Base-by-base conservation (phyloP, 1,140 invertebrate species). In the Bicyclus anynana region DNA sequence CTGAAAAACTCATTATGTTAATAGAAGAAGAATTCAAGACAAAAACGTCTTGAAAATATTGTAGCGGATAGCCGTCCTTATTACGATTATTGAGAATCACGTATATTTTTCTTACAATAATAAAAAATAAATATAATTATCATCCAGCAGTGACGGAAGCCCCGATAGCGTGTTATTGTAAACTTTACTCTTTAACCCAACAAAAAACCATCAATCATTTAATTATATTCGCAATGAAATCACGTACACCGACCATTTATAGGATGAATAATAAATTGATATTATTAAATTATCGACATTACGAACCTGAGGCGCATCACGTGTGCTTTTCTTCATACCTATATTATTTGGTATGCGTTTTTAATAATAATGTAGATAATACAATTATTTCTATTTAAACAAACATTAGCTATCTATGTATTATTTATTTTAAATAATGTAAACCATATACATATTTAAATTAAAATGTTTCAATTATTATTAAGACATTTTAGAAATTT, bases 231-330 rank as follows among this genome's bases (percentile, higher is more conserved):
- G 37, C 16, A 40, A 16, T 9, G 37, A 40, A 40, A 40, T 40
- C 37, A 40, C 37, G 37, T 40, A 40, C 37, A 40, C 37, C 13
- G 13, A 0, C 37, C 37, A 9, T 40, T n/a, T 40, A 40, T 40
- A 17, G 37, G 37, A 40, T 40, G 37, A 40, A 40, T 40, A 40
- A 40, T 40, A 40, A 40, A 40, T 40, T 40, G 37, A 40, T 40
- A 40, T 16, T 40, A 40, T 16, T 40, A 14, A 17, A 16, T 40
- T 40, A 40, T 40, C 37, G 17, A 40, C 13, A 17, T 27, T 13
- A 48, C n/a, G 12, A 40, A 40, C 37, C 37, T 40, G 37, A 5
- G 13, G 16, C n/a, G 3, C 1, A 37, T 1, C 18, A 46, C 23
- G 23, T 6, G 14, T 47, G 10, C 26, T 5, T 27, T 27, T 47